Percentiles rank a stretch among this genome's conserved stretches.
phyloP scores from a whole-genome alignment of 2,113 vertebrate genomes.

The Neolamprologus tretocephalus region DNA sequence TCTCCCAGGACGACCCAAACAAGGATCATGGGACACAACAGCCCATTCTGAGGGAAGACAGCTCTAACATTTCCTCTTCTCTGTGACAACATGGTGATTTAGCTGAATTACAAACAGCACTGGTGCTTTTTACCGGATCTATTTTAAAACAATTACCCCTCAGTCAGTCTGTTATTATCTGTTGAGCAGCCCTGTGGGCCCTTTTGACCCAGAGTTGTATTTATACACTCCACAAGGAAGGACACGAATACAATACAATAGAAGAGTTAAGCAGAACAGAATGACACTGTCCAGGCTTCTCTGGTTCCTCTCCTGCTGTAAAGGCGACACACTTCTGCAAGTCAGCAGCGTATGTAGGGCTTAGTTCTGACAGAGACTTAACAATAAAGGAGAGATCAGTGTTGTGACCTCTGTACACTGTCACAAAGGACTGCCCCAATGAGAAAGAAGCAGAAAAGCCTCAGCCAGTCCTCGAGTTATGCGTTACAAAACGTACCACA shows the following conservation, averaged over 20 bases:
- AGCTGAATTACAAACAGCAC: background rate
- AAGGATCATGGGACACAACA: background rate
- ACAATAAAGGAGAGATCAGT: background rate
- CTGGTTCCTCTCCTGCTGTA: background rate
- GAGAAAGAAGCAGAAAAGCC: background rate
- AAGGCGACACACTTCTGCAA: background rate
- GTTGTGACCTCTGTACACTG: background rate
- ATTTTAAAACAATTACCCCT: slow-evolving; percentile 25
- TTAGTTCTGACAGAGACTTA: background rate
- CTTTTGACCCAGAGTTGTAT: background rate
- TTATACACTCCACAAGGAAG: background rate
- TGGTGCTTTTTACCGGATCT: background rate
- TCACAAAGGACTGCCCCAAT: background rate
- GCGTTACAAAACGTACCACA: background rate
- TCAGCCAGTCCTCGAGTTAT: background rate
- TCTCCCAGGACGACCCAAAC: background rate
- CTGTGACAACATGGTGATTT: background rate
- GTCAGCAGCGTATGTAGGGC: background rate
- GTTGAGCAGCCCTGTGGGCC: background rate
- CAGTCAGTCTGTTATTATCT: slow-evolving; percentile 9
- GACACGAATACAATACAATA: slow-evolving; percentile 15
- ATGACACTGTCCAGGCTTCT: background rate
- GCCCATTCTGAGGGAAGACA: background rate
- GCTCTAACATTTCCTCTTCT: background rate
- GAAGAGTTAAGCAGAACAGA: background rate